These are phyloP conservation scores for Toxotes chatareus DNA, from an alignment of 2,113 vertebrate species.

Conservation along the genomic window DNA sequence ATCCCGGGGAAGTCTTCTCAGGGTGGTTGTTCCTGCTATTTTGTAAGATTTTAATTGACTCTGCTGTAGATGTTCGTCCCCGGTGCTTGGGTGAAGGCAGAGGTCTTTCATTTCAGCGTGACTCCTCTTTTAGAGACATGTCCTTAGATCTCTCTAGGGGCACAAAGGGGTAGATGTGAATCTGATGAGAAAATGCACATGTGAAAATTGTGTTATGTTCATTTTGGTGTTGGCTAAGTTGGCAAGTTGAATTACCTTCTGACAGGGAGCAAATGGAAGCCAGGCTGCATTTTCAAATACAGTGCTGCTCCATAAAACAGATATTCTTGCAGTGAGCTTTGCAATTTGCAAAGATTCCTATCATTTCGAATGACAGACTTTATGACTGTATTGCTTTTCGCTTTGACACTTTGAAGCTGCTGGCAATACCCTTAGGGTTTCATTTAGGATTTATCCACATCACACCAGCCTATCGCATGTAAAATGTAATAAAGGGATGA, in stretches of 20 bases:
- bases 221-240: constrained; percentile 75
- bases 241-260: constrained; percentile 51
- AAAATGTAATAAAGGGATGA: constrained; percentile 63
- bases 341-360: constrained; percentile 55
- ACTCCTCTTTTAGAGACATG: constrained; percentile 43
- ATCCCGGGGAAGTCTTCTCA: constrained; percentile 14
- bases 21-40: constrained; percentile 4
- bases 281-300: constrained; percentile 45
- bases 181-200: constrained; percentile 60
- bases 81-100: background rate
- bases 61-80: constrained; percentile 6
- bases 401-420: constrained; percentile 68
- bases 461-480: constrained; percentile 52
- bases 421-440: constrained; percentile 56
- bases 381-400: constrained; percentile 48
- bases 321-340: constrained; percentile 27
- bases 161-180: constrained; percentile 48
- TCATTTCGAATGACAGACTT: constrained; percentile 58
- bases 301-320: constrained; percentile 39
- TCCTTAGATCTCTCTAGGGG: constrained; percentile 35
- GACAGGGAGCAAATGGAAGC: constrained; percentile 64
- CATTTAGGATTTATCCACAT: constrained; percentile 63
- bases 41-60: constrained; percentile 3
- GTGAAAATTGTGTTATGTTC: constrained; percentile 71
- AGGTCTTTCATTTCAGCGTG: constrained; percentile 39